Evolutionary conservation across 2,113 vertebrate species (phyloP).

Genomic region (Choloepus hoffmanni): DNA sequence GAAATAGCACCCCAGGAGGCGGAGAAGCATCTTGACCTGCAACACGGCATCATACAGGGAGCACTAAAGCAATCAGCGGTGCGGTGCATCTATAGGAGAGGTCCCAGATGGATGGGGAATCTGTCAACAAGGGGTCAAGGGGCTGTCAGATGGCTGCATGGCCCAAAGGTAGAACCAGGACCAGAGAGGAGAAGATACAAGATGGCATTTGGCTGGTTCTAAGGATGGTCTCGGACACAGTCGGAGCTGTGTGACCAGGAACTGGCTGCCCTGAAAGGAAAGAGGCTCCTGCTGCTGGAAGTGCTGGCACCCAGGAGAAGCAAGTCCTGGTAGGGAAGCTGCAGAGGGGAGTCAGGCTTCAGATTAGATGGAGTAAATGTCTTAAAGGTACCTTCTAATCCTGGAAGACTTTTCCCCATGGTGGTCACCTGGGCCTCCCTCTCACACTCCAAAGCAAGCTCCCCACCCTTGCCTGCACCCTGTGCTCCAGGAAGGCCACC

Average conservation of each 20-base stretch:
- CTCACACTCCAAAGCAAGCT: neutral
- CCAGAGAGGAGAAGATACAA: neutral
- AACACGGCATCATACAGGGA: fast-evolving
- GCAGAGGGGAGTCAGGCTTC: too few species aligned
- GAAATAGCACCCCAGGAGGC: neutral
- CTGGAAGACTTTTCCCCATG: neutral
- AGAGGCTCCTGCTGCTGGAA: neutral
- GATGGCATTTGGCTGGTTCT: too few species aligned
- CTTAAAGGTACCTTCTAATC: neutral
- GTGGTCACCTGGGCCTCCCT: neutral
- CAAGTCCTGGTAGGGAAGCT: fast-evolving
- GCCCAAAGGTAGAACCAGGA: neutral
- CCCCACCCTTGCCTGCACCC: neutral
- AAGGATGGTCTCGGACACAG: neutral
- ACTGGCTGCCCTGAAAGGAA: neutral
- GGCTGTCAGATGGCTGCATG: neutral
- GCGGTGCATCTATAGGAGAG: neutral
- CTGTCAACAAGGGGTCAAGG: fast-evolving
- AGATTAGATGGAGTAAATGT: neutral
- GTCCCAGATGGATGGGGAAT: neutral
- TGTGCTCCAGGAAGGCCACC: neutral
- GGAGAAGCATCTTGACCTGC: fast-evolving
- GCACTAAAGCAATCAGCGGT: neutral
- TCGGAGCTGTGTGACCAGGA: too few species aligned
- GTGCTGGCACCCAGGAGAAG: neutral